Base-by-base conservation (phyloP, 1,140 invertebrate genomes). In the Penaeus indicus region DNA sequence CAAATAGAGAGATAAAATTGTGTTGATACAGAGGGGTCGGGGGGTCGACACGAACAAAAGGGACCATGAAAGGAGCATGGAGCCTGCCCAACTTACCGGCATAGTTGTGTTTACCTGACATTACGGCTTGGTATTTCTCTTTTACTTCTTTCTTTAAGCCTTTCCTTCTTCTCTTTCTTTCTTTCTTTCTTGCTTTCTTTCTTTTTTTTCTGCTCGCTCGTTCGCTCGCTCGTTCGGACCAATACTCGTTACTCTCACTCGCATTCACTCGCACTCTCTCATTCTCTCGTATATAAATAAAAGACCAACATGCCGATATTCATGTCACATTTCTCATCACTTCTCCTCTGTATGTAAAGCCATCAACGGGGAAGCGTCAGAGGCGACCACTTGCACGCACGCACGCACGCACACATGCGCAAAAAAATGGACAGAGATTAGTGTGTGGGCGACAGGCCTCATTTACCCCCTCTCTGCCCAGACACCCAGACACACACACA, bases 51-150 rank as follows among this genome's bases (percentile, higher is more conserved):
- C 47, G 75, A 47, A 38, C 47, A 18, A 47, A 38, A 8, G 21
- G 47, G 47, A 72, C 16, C 67, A 72, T 72, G 64, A 72, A 84
- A 84, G 82, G 82, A 84, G 82, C 82, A 60, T 84, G 82, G 64
- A 67, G 42, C 82, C 64, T 64, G 62, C 82, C 64, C 38, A 47
- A 38, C 61, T 84, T 84, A 84, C 82, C 82, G 82, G 82, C 82
- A 84, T 84, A 84, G 27, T 69, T 84, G 82, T 84, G 82, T 84
- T 84, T 84, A 84, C 82, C 82, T 84, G 82, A 84, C 82, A 84
- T 84, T 18, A 84, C 82, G 82, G 82, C 82, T 84, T 64, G 72
- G 54, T 78, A 19, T 22, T 54, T 78, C 32, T 78, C 75, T 78
- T n/a, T 78, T 54, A 19, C 13, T 78, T 54, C 54, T 42, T 77